A percentile compares a stretch with the other conserved stretches of the same genome.
phyloP scores from a whole-genome alignment of 2,797 vertebrate genomes.

The Dipus sagitta region DNA sequence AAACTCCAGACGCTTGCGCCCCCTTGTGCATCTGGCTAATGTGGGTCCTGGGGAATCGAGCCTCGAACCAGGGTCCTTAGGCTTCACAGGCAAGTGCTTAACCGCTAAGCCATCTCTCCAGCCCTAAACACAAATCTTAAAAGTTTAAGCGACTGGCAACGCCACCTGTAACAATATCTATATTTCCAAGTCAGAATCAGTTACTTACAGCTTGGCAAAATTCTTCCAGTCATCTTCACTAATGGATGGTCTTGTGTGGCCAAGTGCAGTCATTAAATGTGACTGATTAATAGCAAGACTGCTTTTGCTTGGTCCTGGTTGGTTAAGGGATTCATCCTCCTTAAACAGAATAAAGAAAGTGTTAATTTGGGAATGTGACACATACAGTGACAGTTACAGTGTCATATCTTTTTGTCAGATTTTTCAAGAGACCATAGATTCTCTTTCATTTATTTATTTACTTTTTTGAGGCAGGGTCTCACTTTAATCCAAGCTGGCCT shows the following conservation, averaged over 20 bases:
- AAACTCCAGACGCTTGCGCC: too few relatives aligned
- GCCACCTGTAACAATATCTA: not conserved
- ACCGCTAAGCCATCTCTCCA: too few relatives aligned
- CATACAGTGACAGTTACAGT: not conserved
- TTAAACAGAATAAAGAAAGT: slow-evolving; percentile 80
- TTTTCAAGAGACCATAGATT: not conserved
- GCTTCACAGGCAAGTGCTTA: too few relatives aligned
- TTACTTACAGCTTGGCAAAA: slow-evolving; percentile 94
- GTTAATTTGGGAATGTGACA: not conserved
- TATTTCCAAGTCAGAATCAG: not conserved
- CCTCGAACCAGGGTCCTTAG: too few relatives aligned
- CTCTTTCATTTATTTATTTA: not conserved
- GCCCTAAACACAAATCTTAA: not conserved
- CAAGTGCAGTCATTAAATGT: slow-evolving; percentile 92
- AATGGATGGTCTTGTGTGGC: slow-evolving; percentile 92
- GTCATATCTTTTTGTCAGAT: not conserved
- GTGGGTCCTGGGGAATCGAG: too few relatives aligned
- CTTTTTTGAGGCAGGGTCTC: too few relatives aligned
- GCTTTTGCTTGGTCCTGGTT: slow-evolving; percentile 86
- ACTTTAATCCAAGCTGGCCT: too few relatives aligned
- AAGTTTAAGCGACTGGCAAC: slow-evolving; percentile 6
- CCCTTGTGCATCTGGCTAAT: too few relatives aligned
- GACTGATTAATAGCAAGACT: slow-evolving; percentile 89
- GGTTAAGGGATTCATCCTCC: slow-evolving; percentile 87
- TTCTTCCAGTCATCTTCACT: slow-evolving; percentile 93